phyloP scores from a whole-genome alignment of 1,140 invertebrate genomes.

The Monomorium pharaonis region DNA sequence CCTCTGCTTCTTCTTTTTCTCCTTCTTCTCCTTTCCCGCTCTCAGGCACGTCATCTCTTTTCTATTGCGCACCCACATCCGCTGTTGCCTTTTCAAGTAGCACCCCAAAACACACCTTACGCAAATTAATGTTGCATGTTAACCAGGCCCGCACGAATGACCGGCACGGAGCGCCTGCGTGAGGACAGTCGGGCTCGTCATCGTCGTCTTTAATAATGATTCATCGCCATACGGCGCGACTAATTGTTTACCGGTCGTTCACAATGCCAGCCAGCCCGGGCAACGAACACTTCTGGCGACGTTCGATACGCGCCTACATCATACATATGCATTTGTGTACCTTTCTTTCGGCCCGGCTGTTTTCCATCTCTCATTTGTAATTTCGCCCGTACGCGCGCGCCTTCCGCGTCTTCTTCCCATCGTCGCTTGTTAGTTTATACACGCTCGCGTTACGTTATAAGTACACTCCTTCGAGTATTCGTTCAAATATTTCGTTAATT shows the following conservation, averaged over 20 bases:
- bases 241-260: slow-evolving; percentile 74
- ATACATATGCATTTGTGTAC: slow-evolving; percentile 62
- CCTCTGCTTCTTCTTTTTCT: slow-evolving; percentile 17
- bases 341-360: slow-evolving; percentile 58
- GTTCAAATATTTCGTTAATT: slow-evolving; percentile 29
- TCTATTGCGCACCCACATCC: slow-evolving; percentile 73
- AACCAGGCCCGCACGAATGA: slow-evolving; percentile 58
- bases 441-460: slow-evolving; percentile 14
- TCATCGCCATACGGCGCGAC: slow-evolving; percentile 74
- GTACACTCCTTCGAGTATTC: background rate
- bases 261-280: slow-evolving; percentile 52
- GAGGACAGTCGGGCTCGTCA: slow-evolving; percentile 66
- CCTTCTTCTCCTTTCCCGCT: slow-evolving; percentile 28
- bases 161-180: slow-evolving; percentile 58
- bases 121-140: slow-evolving; percentile 75
- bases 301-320: slow-evolving; percentile 55
- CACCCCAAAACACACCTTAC: slow-evolving; percentile 74
- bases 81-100: slow-evolving; percentile 69
- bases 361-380: slow-evolving; percentile 52
- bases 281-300: slow-evolving; percentile 56
- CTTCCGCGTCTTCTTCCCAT: slow-evolving; percentile 38
- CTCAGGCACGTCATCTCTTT: slow-evolving; percentile 65
- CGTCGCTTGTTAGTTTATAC: background rate
- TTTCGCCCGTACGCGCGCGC: slow-evolving; percentile 46
- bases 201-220: slow-evolving; percentile 74